Base-by-base conservation (phyloP, 1,140 invertebrate genomes). In the Eumaeus atala region DNA sequence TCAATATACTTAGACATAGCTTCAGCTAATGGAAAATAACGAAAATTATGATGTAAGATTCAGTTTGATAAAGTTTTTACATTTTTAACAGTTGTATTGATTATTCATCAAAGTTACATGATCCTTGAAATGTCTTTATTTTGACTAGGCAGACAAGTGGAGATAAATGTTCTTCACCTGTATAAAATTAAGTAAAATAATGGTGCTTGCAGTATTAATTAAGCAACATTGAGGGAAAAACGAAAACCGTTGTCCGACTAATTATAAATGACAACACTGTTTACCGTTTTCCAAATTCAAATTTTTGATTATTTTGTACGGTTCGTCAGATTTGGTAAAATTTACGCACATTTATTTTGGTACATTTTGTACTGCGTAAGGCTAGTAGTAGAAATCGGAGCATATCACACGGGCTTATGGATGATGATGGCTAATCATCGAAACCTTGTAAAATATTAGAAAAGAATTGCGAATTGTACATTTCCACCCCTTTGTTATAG, bases 151-250 rank as follows among this genome's bases (percentile, higher is more conserved):
- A 44, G 40, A 16, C 6, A 28, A 28, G 6, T 3, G 6, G 21
- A 28, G 21, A 28, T 28, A 28, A 28, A 28, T 3, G 21, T 28
- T 44, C 40, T 44, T 40, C 38, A 28, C 2, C 21, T 28, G 21
- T 28, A 77, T 70, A 72, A 76, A 28, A 77, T 77, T 73, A 80
- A 71, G 66, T 76, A 75, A 75, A 74, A 71, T 64, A 74, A 78
- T 86, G 83, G 83, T 86, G 80, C 83, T 86, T 82, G 70, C 83
- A 86, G 80, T 86, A 86, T 86, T 86, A 84, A 68, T 84, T 84
- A 83, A 79, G 78, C 73, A 67, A 72, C 58, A 66, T 57, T 65
- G 64, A 72, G 71, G 57, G 40, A 51, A 37, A 51, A 42, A n/a
- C 10, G n/a, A 44, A 44, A 16, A 44, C 12, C 2, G 40, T 44